Conservation (phyloP, 1,140 invertebrate species). For the Lasioglossum baleicum region DNA sequence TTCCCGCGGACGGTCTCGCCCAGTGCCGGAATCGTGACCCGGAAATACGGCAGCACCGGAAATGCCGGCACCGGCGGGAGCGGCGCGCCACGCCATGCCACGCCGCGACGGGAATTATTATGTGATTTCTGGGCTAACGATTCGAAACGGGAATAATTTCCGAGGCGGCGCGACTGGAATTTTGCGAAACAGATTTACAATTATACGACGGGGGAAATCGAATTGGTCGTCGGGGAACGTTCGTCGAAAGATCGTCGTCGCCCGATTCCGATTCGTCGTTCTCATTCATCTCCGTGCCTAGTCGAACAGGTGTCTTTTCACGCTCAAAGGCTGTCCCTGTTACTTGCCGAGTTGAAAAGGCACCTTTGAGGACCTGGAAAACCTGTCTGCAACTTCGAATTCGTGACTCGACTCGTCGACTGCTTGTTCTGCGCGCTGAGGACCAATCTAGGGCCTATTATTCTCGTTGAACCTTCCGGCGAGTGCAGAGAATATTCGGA, state of each 20-base stretch:
- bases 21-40: slow-evolving; percentile 23
- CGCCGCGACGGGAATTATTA: slow-evolving; percentile 10
- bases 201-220: slow-evolving; percentile 8
- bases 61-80: not conserved
- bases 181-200: slow-evolving; percentile 22
- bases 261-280: too few species aligned
- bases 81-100: not conserved
- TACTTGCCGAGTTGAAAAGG: not conserved
- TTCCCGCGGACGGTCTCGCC: not conserved
- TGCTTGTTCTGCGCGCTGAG: too few species aligned
- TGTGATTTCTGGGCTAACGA: slow-evolving; percentile 22
- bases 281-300: not conserved
- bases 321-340: not conserved
- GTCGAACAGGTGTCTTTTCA: not conserved
- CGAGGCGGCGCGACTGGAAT: not conserved
- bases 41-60: slow-evolving; percentile 36
- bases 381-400: not conserved
- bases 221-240: not conserved
- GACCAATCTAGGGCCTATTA: too few species aligned
- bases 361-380: not conserved
- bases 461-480: not conserved
- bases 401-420: not conserved
- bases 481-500: not conserved
- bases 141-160: slow-evolving; percentile 20
- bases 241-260: too few species aligned